phyloP scores from a whole-genome alignment of 1,140 invertebrate species.

The Drosophila guanche region DNA sequence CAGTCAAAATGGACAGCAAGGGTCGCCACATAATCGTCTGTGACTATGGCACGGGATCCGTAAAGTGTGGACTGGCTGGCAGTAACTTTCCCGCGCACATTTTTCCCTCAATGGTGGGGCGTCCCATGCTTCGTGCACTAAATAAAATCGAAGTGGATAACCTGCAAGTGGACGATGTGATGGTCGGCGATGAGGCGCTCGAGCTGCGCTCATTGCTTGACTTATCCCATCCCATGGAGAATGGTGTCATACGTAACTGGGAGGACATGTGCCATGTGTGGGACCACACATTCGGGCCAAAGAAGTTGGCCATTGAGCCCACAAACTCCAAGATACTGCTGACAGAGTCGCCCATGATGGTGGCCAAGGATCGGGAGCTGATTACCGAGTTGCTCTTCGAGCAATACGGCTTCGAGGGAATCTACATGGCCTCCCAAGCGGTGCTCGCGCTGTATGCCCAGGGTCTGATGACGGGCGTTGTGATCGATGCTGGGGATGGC shows the following conservation, averaged over 20 bases:
- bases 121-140: too few relatives aligned
- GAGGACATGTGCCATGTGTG: constrained; percentile 99
- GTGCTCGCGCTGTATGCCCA: constrained; percentile 99
- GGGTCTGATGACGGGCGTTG: constrained; percentile 98
- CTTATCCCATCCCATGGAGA: constrained; percentile 99
- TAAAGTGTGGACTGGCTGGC: too few relatives aligned
- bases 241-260: constrained; percentile 97
- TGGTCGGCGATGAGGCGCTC: constrained; percentile 99
- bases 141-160: too few relatives aligned
- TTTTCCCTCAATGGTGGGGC: too few relatives aligned
- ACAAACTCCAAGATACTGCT: constrained; percentile 97
- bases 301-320: constrained; percentile 98
- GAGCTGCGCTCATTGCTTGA: constrained; percentile 98
- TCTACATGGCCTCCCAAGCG: constrained; percentile 98
- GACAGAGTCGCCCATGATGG: constrained; percentile 99
- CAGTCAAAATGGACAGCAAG: too few relatives aligned
- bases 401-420: constrained; percentile 97
- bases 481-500: constrained; percentile 99
- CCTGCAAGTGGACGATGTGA: constrained; percentile 88
- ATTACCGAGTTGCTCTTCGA: constrained; percentile 99
- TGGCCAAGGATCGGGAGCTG: constrained; percentile 98
- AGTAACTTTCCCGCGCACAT: too few relatives aligned
- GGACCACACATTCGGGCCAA: constrained; percentile 99
- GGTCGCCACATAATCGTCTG: too few relatives aligned
- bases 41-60: too few relatives aligned